Evolutionary conservation across 2,888 invertebrate genomes (phyloP), one percentile per base, ranked within the genome.

Genomic region (Bellardia bayeri): DNA sequence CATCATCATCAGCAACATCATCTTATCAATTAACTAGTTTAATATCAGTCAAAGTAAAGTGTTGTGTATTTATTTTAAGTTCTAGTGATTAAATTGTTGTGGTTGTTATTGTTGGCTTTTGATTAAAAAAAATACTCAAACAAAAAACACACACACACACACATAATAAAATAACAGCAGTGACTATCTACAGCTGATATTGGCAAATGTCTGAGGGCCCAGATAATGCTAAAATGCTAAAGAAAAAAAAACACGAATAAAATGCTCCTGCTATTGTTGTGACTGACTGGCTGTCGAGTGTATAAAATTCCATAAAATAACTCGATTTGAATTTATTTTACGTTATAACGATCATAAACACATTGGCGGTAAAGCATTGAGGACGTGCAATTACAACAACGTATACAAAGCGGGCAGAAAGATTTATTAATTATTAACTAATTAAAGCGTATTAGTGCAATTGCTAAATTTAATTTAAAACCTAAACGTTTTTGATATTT

Each of bases 141-240:
- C 3, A 33, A 33, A 33, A 33, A 33, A 3, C 30, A 9, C 11
- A 80, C 78, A 16, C 23, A 68, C 64, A 83, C 78, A 78, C 30
- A 49, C n/a, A 42, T 5, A 45, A 42, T 5, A 45, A 23, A 45
- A 58, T 42, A 58, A n/a, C 64, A 68, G 14, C 54, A 45, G 16
- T 37, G 40, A 51, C 58, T 68, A 86, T 68, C 80, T 84, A 69
- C 74, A 82, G 83, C 85, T 87, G 87, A 82, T 87, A 87, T 85
- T 82, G 82, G 63, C 69, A 78, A 82, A 79, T 80, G 82, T 79
- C 85, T 87, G 76, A 79, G 78, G 82, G 74, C 82, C 82, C n/a
- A 85, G 87, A 87, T 87, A 85, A 85, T 79, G 72, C 58, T 45
- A 16, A 74, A 75, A 85, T 23, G 23, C 63, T 69, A 23, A 75